Conservation (phyloP, 2,888 invertebrate genomes). For the Pachycephus smyrnensis region DNA sequence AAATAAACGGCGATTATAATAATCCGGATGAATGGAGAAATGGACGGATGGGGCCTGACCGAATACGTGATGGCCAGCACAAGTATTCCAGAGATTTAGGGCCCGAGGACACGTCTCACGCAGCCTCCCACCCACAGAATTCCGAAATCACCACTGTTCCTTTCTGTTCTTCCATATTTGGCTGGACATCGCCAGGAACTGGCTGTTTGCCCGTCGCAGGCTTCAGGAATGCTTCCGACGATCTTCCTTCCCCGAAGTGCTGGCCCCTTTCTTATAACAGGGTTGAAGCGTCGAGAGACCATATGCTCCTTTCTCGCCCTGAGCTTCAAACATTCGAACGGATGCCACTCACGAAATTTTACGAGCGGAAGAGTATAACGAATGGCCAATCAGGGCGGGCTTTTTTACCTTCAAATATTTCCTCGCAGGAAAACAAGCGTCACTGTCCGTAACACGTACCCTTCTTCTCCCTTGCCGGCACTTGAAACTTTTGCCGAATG, state of each 20-base stretch:
- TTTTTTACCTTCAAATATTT: too few relatives aligned
- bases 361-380: too few relatives aligned
- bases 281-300: slow-evolving; percentile 6
- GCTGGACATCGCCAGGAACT: too few relatives aligned
- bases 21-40: slow-evolving; percentile 40
- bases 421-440: too few relatives aligned
- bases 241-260: slow-evolving; percentile 6
- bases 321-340: too few relatives aligned
- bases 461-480: too few relatives aligned
- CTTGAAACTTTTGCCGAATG: too few relatives aligned
- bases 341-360: too few relatives aligned
- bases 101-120: slow-evolving; percentile 37
- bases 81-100: slow-evolving; percentile 25
- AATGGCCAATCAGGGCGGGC: too few relatives aligned
- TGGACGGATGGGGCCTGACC: neutral
- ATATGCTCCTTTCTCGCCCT: too few relatives aligned
- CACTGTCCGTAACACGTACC: too few relatives aligned
- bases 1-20: slow-evolving; percentile 38
- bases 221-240: slow-evolving; percentile 40
- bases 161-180: neutral
- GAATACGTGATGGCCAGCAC: slow-evolving; percentile 17
- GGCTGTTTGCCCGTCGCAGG: slow-evolving; percentile 14
- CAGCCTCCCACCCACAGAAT: slow-evolving; percentile 32
- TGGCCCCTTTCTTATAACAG: neutral
- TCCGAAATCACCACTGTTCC: neutral